phyloP scores from a whole-genome alignment of 2,113 vertebrate species.

The Chaetura pelagica region DNA sequence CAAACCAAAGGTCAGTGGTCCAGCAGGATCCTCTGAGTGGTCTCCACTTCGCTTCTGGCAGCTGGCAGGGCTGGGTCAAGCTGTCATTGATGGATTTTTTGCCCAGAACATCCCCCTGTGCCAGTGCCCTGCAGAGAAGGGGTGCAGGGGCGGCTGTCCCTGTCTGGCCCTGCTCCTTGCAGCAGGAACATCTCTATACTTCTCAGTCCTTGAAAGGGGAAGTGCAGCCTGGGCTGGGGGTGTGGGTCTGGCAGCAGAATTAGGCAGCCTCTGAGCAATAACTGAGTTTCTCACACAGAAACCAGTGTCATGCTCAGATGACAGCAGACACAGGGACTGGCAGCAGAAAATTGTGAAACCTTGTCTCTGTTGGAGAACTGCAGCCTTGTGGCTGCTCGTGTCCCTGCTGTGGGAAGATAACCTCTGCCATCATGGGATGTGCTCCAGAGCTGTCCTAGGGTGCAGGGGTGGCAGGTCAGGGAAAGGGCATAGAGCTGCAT shows the following conservation, averaged over 20 bases:
- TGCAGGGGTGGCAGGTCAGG: accelerated
- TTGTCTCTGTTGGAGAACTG: background rate
- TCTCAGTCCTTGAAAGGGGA: background rate
- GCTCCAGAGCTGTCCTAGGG: background rate
- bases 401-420: background rate
- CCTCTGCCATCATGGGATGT: background rate
- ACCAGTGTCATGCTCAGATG: background rate
- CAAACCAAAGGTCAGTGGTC: background rate
- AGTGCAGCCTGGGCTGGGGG: background rate
- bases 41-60: background rate
- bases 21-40: background rate
- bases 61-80: background rate
- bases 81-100: background rate
- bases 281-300: background rate
- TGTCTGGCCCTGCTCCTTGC: background rate
- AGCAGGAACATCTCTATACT: background rate
- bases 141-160: background rate
- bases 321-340: background rate
- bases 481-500: background rate
- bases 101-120: background rate
- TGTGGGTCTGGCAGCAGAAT: background rate
- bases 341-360: background rate
- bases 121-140: background rate
- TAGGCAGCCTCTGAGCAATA: background rate
- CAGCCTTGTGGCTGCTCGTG: background rate